Evolutionary conservation across 1,140 invertebrate genomes (phyloP).

Genomic region (Penaeus vannamei): DNA sequence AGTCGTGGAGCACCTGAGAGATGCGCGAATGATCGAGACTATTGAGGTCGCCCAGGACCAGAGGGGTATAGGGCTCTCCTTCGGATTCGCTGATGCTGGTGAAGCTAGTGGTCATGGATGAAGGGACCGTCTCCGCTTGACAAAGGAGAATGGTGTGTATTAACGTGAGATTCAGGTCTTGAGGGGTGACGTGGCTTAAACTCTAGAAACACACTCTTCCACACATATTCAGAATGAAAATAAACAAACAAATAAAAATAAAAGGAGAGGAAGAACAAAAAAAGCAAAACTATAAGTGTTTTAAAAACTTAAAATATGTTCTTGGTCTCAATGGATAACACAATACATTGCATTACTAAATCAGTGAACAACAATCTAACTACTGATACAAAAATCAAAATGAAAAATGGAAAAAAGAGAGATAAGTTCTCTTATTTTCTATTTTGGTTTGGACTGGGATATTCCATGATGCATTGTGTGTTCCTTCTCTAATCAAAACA

Average conservation of each 20-base stretch:
- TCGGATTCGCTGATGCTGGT: conserved; percentile 68
- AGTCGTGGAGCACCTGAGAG: conserved; percentile 57
- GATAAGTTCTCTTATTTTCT: too few relatives aligned
- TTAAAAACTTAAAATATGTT: neutral
- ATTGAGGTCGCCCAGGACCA: conserved; percentile 21
- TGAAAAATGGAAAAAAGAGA: too few relatives aligned
- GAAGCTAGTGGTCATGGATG: conserved; percentile 68
- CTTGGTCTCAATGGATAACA: conserved; percentile 17
- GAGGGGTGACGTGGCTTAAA: neutral
- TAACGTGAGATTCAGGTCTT: neutral
- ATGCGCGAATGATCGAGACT: conserved; percentile 51
- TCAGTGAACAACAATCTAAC: neutral
- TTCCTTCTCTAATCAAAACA: too few relatives aligned
- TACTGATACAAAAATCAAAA: too few relatives aligned
- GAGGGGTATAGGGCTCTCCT: conserved; percentile 41
- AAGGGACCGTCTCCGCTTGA: conserved; percentile 58
- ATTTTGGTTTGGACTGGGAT: too few relatives aligned
- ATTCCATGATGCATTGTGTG: too few relatives aligned
- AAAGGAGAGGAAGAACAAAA: neutral
- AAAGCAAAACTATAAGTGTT: neutral
- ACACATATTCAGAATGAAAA: neutral
- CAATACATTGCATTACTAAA: neutral
- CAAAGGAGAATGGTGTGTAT: neutral
- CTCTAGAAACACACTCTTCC: neutral
- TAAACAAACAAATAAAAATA: neutral